Conservation (phyloP, 2,888 invertebrate genomes). For the Tetragnatha montana region DNA sequence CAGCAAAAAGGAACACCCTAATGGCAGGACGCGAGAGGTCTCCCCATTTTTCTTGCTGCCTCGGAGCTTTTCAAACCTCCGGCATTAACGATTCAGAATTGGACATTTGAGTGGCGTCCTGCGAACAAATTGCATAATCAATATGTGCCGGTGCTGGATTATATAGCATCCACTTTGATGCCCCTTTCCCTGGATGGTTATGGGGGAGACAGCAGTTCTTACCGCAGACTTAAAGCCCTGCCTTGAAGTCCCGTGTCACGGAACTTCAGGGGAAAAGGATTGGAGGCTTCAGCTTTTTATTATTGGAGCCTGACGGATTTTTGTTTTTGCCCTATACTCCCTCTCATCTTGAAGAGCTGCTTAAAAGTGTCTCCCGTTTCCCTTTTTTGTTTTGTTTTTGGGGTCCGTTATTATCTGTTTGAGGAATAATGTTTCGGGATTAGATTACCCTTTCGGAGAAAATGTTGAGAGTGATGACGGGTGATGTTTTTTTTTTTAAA, state of each 20-base stretch:
- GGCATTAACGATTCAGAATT: slow-evolving; percentile 66
- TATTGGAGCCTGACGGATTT: slow-evolving; percentile 6
- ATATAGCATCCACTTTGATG: slow-evolving; percentile 51
- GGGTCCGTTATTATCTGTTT: background rate
- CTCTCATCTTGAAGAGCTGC: background rate
- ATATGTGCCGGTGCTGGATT: slow-evolving; percentile 57
- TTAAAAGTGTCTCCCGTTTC: slow-evolving; percentile 3
- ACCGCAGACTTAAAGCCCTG: slow-evolving; percentile 24
- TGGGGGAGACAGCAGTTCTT: background rate
- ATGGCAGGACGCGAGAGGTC: slow-evolving; percentile 41
- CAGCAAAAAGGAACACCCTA: slow-evolving; percentile 28
- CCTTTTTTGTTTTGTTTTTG: background rate
- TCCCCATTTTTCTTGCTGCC: slow-evolving; percentile 18
- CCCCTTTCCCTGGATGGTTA: slow-evolving; percentile 13
- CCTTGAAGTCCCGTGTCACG: slow-evolving; percentile 24
- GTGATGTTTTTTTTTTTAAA: background rate
- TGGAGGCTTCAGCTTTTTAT: slow-evolving; percentile 41
- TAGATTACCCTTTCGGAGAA: background rate
- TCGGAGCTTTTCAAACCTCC: slow-evolving; percentile 1
- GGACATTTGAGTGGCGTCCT: slow-evolving; percentile 64
- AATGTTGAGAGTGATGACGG: background rate
- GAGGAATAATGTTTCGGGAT: background rate
- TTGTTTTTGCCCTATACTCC: background rate
- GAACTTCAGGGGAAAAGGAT: slow-evolving; percentile 15
- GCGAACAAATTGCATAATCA: slow-evolving; percentile 66